Evolutionary conservation across 1,140 invertebrate genomes (phyloP).

Genomic region (Leguminivora glycinivorella): DNA sequence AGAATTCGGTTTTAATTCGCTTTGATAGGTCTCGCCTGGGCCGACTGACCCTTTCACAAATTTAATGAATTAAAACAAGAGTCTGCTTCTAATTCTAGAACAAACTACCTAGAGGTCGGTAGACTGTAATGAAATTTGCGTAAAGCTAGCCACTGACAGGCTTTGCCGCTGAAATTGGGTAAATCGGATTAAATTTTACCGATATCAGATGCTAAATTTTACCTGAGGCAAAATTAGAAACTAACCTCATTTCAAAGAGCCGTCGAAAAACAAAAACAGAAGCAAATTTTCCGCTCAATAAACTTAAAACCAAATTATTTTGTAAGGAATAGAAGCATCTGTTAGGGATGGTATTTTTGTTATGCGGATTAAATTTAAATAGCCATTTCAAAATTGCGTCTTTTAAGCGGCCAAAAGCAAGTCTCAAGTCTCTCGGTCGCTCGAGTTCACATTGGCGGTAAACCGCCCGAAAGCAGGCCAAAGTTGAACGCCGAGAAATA

Average conservation of each 20-base stretch:
- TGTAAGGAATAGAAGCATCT: too few relatives aligned
- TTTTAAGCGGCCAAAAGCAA: slow-evolving; percentile 26
- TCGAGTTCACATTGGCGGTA: slow-evolving; percentile 62
- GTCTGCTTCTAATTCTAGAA: slow-evolving; percentile 38
- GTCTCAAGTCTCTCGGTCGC: slow-evolving; percentile 29
- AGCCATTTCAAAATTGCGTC: slow-evolving; percentile 4
- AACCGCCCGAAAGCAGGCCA: slow-evolving; percentile 60
- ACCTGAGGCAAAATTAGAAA: neutral
- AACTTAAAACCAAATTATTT: too few relatives aligned
- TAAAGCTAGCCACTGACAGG: neutral
- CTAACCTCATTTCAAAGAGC: neutral
- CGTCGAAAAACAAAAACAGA: too few relatives aligned
- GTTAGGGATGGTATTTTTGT: too few relatives aligned
- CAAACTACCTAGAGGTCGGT: neutral
- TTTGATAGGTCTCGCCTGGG: slow-evolving; percentile 59
- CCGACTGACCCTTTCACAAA: slow-evolving; percentile 45
- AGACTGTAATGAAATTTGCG: neutral
- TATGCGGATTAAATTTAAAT: neutral
- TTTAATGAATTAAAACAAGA: slow-evolving; percentile 58
- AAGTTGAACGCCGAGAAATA: slow-evolving; percentile 52
- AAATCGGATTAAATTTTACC: neutral
- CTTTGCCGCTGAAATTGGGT: neutral
- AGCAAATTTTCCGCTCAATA: too few relatives aligned
- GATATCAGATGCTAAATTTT: neutral
- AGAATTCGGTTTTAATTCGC: slow-evolving; percentile 69